Evolutionary conservation across 2,113 vertebrate genomes (phyloP).

Genomic region (Mus spicilegus): DNA sequence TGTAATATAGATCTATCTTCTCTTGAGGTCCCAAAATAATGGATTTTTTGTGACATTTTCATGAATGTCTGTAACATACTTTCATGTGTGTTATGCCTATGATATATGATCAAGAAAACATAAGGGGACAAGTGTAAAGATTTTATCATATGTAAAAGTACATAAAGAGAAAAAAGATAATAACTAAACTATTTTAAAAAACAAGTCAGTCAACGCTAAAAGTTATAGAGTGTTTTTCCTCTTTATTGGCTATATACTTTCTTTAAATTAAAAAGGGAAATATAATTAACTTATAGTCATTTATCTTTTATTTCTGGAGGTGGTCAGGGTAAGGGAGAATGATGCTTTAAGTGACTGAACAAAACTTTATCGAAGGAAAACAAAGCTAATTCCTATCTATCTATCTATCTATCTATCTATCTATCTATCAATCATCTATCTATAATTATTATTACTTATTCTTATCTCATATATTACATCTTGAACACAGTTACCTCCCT

Average conservation of each 20-base stretch:
- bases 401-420: background rate
- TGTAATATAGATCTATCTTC: background rate
- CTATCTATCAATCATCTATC: background rate
- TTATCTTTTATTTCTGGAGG: background rate
- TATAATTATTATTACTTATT: too few species aligned
- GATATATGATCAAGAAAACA: background rate
- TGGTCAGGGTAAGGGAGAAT: background rate
- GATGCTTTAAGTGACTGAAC: background rate
- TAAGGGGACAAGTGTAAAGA: background rate
- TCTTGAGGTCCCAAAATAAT: background rate
- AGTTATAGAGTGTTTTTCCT: background rate
- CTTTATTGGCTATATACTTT: background rate
- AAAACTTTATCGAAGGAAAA: conserved; percentile 17
- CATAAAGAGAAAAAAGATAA: background rate
- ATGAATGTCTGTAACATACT: background rate
- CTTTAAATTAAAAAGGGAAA: background rate
- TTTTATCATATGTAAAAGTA: background rate
- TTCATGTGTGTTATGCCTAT: background rate
- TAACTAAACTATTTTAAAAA: background rate
- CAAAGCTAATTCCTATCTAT: background rate
- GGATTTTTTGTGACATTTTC: background rate
- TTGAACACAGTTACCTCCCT: background rate
- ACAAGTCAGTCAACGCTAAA: background rate
- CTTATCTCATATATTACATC: background rate
- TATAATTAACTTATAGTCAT: background rate